phyloP scores from a whole-genome alignment of 1,140 invertebrate genomes.

The Brevipalpus yothersi region DNA sequence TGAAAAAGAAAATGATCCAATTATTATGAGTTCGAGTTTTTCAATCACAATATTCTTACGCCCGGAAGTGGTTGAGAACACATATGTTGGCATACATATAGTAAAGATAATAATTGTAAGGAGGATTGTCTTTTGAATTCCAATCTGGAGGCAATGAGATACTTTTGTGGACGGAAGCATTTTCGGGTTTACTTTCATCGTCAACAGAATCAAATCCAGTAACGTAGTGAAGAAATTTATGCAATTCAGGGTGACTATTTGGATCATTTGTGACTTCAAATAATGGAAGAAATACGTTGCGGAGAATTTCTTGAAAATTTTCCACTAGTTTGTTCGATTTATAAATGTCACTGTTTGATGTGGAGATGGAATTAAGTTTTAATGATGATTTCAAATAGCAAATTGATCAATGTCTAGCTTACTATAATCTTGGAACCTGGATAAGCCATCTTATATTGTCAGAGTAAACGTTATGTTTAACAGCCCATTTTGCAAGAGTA shows the following conservation, averaged over 20 bases:
- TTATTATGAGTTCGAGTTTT: too few species aligned
- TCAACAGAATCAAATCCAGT: slow-evolving; percentile 94
- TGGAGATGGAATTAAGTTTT: slow-evolving; percentile 1
- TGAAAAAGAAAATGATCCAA: slow-evolving; percentile 15
- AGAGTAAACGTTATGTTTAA: slow-evolving; percentile 62
- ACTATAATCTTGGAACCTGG: slow-evolving; percentile 86
- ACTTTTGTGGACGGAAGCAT: slow-evolving; percentile 70
- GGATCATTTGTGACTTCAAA: slow-evolving; percentile 91
- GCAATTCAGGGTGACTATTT: slow-evolving; percentile 66
- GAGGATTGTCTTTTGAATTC: slow-evolving; percentile 79
- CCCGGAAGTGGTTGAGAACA: slow-evolving; percentile 78
- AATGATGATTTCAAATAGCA: neutral
- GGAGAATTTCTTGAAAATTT: slow-evolving; percentile 85
- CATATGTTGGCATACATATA: slow-evolving; percentile 94
- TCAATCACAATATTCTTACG: slow-evolving; percentile 27
- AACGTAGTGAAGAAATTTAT: slow-evolving; percentile 67
- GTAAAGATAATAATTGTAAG: slow-evolving; percentile 94
- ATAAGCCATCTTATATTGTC: slow-evolving; percentile 91
- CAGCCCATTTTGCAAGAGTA: slow-evolving; percentile 82
- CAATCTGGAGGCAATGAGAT: slow-evolving; percentile 55
- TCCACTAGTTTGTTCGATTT: slow-evolving; percentile 78
- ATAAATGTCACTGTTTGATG: slow-evolving; percentile 53
- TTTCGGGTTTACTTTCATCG: slow-evolving; percentile 96
- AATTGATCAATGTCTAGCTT: slow-evolving; percentile 20
- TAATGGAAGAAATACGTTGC: slow-evolving; percentile 84